Conservation (phyloP, 2,113 vertebrate genomes). For the Perca schrenkii region DNA sequence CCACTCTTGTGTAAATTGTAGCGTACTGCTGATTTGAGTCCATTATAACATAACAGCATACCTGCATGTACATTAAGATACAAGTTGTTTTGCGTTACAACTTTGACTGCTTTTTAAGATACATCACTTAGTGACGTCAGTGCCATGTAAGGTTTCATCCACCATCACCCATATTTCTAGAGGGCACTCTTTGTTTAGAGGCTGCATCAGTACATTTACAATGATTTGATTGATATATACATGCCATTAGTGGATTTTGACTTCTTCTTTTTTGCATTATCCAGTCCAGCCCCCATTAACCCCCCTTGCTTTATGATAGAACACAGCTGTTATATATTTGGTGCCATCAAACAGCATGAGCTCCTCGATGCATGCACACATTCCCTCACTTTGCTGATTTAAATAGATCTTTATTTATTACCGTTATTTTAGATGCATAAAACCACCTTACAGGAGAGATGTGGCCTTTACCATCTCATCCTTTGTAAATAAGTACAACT, state of each 20-base stretch:
- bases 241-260: conserved; percentile 16
- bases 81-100: conserved; percentile 53
- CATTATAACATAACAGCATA: conserved; percentile 38
- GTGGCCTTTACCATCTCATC: not conserved
- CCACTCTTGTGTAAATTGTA: conserved; percentile 57
- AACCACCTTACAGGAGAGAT: not conserved
- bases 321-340: conserved; percentile 38
- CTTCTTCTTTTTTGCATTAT: conserved; percentile 37
- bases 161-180: conserved; percentile 41
- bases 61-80: conserved; percentile 64
- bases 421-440: not conserved
- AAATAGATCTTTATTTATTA: conserved; percentile 3
- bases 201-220: conserved; percentile 16
- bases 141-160: conserved; percentile 17
- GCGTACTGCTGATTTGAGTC: conserved; percentile 40
- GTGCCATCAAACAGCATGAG: conserved; percentile 60
- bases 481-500: not conserved
- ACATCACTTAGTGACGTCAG: not conserved
- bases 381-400: conserved; percentile 22
- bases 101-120: conserved; percentile 50
- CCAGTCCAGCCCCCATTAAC: conserved; percentile 32
- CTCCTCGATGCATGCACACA: conserved; percentile 62
- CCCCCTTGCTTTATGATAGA: conserved; percentile 16
- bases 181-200: conserved; percentile 23
- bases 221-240: not conserved